Evolutionary conservation across 53 echinoderm and acorn worm genomes (phyloP).

Genomic region (Henricia sp.): DNA sequence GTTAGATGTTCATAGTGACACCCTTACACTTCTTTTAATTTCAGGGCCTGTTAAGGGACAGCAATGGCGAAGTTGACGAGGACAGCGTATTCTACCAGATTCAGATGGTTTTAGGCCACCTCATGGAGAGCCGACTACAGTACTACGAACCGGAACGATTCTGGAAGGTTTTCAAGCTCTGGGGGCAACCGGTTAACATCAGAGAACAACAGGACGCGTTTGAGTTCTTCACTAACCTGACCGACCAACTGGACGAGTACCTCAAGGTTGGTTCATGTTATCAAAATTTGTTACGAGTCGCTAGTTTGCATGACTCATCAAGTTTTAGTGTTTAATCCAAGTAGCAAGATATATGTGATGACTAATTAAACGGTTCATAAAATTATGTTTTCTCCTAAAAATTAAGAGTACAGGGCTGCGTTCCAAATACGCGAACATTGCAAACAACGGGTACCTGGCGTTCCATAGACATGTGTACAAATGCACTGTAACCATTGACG

Average conservation of each 20-base stretch:
- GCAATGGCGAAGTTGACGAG: constrained; percentile 65
- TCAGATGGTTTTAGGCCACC: constrained; percentile 95
- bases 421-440: too few species aligned
- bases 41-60: constrained; percentile 81
- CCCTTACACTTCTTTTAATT: background rate
- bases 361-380: too few species aligned
- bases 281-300: background rate
- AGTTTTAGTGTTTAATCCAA: too few species aligned
- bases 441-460: too few species aligned
- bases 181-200: constrained; percentile 99
- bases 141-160: constrained; percentile 95
- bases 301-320: background rate
- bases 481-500: too few species aligned
- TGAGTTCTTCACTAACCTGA: constrained; percentile 99
- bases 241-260: constrained; percentile 94
- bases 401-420: too few species aligned
- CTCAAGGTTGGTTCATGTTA: constrained; percentile 78
- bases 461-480: too few species aligned
- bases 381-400: too few species aligned
- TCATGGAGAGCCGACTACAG: constrained; percentile 94
- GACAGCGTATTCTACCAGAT: constrained; percentile 96
- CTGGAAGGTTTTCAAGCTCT: constrained; percentile 96
- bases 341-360: too few species aligned
- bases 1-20: too few species aligned
- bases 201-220: constrained; percentile 99